Percentiles rank a stretch among this genome's conserved stretches.
Evolutionary conservation across 1,140 invertebrate genomes (phyloP).

Genomic region (Rhyzopertha dominica): DNA sequence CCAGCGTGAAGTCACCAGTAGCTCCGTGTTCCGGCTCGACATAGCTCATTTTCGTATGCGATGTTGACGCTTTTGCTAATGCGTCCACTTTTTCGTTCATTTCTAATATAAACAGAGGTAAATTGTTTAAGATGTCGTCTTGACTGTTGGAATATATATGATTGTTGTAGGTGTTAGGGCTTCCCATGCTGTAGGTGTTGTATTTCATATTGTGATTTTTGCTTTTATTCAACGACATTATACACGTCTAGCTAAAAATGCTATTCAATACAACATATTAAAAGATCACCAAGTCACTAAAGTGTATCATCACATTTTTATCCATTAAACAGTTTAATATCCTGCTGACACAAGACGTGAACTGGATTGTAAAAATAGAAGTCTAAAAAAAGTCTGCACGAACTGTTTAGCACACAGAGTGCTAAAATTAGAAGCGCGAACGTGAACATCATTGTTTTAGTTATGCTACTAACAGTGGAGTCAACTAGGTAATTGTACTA

Average conservation of each 20-base stretch:
- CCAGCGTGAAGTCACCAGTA: slow-evolving; percentile 59
- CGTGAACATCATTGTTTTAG: no score
- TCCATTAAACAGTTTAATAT: no score
- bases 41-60: slow-evolving; percentile 27
- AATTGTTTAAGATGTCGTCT: slow-evolving; percentile 34
- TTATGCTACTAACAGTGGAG: no score
- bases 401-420: slow-evolving; percentile 5
- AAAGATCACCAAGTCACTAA: no score
- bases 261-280: no score
- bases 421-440: slow-evolving; percentile 7
- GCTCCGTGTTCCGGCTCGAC: slow-evolving; percentile 30
- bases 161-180: slow-evolving; percentile 12
- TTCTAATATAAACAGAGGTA: slow-evolving; percentile 43
- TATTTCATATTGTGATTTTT: slow-evolving; percentile 15
- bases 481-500: no score
- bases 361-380: slow-evolving; percentile 14
- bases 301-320: no score
- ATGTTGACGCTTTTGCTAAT: neutral
- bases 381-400: slow-evolving; percentile 24
- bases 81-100: slow-evolving; percentile 35
- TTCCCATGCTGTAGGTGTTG: slow-evolving; percentile 12
- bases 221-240: slow-evolving; percentile 11
- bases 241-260: no score
- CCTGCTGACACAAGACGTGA: neutral
- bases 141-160: slow-evolving; percentile 32